Base-by-base conservation (phyloP, 2,797 vertebrate species). In the Xyrichtys novacula region DNA sequence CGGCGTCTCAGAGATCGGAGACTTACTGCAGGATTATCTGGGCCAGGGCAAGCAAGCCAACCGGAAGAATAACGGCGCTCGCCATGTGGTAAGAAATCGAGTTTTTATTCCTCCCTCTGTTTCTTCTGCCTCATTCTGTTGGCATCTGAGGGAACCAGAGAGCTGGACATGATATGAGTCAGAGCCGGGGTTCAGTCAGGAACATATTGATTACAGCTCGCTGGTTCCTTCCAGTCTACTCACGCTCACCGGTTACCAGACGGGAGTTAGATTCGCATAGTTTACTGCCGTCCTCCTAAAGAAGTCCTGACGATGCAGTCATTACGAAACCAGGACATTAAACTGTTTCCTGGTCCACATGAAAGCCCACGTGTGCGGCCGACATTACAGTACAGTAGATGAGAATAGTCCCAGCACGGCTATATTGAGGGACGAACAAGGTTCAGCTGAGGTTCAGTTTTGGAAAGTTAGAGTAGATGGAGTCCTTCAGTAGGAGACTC, bases 81-180 rank as follows among this genome's bases (percentile, higher is more conserved):
- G 95, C 26, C 95, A 93, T 55, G 89, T 93, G 74, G 98, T 99
- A 88, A 96, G 97, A 95, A 59, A 20, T 12, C 42, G 6, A 2
- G 44, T 77, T 50, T 7, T 42, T 40, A 28, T 52, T 59, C 70
- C 22, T 6, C 19, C n/a, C n/a, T n/a, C n/a, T n/a, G n/a, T n/a
- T 26, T 25, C 55, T 66, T 23, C 44, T 67, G 52, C 55, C 16
- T 85, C 48, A 47, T 72, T 62, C 47, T 56, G 4, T 69, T 66
- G 68, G 71, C 56, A 57, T 66, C 7, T 8, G 14, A 80, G 65
- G 84, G 81, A 87, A 90, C 48, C 46, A 17, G 75, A 89, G 56
- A 80, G 40, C 28, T 43, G 44, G 58, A 76, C 28, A 25, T 68
- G 63, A 76, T 52, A 52, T 47, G 68, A 85, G 82, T 72, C 19